These are phyloP conservation scores for Temnothorax longispinosus DNA, from an alignment of 1,140 invertebrate genomes.

Conservation along the genomic window DNA sequence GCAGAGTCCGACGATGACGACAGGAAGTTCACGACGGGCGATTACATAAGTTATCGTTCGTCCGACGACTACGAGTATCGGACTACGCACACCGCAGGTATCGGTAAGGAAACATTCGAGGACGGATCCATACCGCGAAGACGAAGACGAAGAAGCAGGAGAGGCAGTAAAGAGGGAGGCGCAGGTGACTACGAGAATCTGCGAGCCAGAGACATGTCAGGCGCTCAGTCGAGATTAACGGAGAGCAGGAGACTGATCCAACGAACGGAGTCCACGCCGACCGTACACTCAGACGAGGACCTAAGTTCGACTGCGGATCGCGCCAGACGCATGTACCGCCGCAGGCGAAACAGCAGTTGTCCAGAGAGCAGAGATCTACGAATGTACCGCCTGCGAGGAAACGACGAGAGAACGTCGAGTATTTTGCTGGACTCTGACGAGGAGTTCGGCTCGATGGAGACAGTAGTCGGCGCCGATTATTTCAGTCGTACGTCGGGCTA, in stretches of 20 bases:
- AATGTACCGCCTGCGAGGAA: slow-evolving; percentile 41
- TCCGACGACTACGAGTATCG: slow-evolving; percentile 74
- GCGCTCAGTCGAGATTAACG: slow-evolving; percentile 69
- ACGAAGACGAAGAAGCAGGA: slow-evolving; percentile 66
- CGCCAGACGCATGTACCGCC: slow-evolving; percentile 69
- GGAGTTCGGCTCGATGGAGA: slow-evolving; percentile 82
- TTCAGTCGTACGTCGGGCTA: slow-evolving; percentile 31
- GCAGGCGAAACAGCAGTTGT: slow-evolving; percentile 81
- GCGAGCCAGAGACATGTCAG: slow-evolving; percentile 39
- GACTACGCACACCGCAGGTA: slow-evolving; percentile 25
- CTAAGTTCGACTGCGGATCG: slow-evolving; percentile 68
- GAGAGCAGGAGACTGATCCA: slow-evolving; percentile 71
- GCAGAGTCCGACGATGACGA: slow-evolving; percentile 67
- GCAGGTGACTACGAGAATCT: slow-evolving; percentile 74
- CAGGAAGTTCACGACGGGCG: slow-evolving; percentile 54
- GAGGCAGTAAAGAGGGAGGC: slow-evolving; percentile 62
- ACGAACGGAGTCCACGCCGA: slow-evolving; percentile 81
- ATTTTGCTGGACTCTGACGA: slow-evolving; percentile 81
- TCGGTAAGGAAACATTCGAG: slow-evolving; percentile 52
- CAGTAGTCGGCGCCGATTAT: slow-evolving; percentile 78
- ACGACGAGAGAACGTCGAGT: slow-evolving; percentile 55
- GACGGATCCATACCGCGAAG: slow-evolving; percentile 56
- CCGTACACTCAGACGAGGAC: slow-evolving; percentile 79
- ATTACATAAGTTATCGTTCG: slow-evolving; percentile 72
- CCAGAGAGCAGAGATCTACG: slow-evolving; percentile 76